Base-by-base conservation (phyloP, 1,140 invertebrate genomes). In the Bombyx mori region DNA sequence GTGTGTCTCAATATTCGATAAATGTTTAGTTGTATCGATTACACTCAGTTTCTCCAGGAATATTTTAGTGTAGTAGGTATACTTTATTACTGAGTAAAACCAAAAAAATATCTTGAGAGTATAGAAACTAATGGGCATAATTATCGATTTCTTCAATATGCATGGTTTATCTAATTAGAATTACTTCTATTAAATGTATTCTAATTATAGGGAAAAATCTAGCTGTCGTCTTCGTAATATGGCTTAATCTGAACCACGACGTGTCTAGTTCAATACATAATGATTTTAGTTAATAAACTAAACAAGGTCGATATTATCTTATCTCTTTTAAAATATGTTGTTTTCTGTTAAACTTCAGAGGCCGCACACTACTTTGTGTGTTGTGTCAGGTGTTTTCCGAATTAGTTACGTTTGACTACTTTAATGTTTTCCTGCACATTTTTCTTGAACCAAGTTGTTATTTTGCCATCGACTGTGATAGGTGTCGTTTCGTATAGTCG, bases 301-400 rank as follows among this genome's bases (percentile, higher is more conserved):
- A 42, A 49, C 58, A 49, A 61, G 58, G 55, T 61, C 18, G 26
- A 60, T 65, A 60, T 70, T 77, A 79, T 79, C 75, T 79, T 76
- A 77, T 79, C 77, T 56, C 46, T 10, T 57, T 47, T 57, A 58
- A 61, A 62, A 57, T 66, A 65, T 64, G 44, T 55, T 64, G 54
- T 54, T 56, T 58, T 52, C 22, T 35, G 26, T 47, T 61, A 46
- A 46, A 56, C 57, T 65, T 61, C n/a, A 53, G 62, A 73, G 68
- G 73, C 68, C 67, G 12, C 12, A 53, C 52, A 68, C 53, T 69
- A 42, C 65, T 60, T 56, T 51, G 18, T 66, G 58, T 68, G 62
- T 75, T 74, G 64, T 71, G 69, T 71, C 54, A 63, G 62, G 62
- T 69, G 63, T 35, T 35, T 49, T 49, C 48, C 12, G 12, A 49